Evolutionary conservation across 2,888 invertebrate genomes (phyloP), one percentile per base, ranked within the genome.

Genomic region (Sphinx pinastri): DNA sequence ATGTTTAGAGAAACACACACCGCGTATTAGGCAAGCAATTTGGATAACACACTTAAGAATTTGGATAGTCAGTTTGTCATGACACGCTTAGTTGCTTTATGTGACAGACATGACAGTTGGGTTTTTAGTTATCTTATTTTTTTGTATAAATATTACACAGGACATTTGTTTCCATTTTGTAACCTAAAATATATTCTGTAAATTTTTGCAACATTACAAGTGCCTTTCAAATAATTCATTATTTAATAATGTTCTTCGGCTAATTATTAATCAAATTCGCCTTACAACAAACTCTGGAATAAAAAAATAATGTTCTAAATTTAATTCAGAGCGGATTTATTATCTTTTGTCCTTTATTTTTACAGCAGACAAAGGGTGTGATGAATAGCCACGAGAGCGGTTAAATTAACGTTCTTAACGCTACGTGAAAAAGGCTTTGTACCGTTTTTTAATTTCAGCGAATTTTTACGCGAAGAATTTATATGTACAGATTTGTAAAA

Each of bases 361-460:
- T 49, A 63, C 47, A 49, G 19, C 13, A 19, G 60, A 63, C 60
- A 63, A 63, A 63, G 49, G 63, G 49, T 49, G 13, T 63, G 63
- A 63, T 63, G 63, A 63, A 63, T 49, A 63, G 63, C 63, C 63
- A 63, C 49, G 63, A 63, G 63, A 19, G 63, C 47, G 63, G 25
- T 49, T 11, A 63, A 63, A 63, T 63, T 69, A 51, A 71, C n/a
- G 31, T 70, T 67, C 49, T 31, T 70, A 68, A 68, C 69, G 52
- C 49, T 59, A 49, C 52, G 19, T 57, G 31, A 66, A 67, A 49
- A 67, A 67, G 19, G 11, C 49, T 13, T 14, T 25, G 49, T 49
- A 12, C 13, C 8, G 11, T 25, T 49, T 63, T 63, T 60, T 60
- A 47, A 49, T 49, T 47, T 19, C 19, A 63, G 6, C 16, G 49